phyloP scores from a whole-genome alignment of 2,888 invertebrate species.

The Junonia oenone region DNA sequence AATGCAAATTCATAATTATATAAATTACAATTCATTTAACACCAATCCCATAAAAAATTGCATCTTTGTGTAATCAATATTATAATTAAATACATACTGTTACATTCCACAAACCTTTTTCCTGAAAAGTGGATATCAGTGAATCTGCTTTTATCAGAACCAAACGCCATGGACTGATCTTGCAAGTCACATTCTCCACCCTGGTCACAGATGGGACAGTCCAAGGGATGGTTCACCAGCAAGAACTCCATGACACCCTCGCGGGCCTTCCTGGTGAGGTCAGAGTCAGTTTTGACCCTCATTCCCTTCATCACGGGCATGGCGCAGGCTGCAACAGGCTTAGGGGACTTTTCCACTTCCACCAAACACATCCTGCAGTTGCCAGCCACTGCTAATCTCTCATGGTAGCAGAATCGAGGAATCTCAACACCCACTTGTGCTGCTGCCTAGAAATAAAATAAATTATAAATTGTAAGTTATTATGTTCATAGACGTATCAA shows the following conservation, averaged over 20 bases:
- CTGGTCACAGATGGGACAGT: conserved; percentile 99
- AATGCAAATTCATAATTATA: no score
- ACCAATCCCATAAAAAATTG: no score
- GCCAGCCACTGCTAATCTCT: conserved; percentile 97
- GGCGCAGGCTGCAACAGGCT: conserved; percentile 99
- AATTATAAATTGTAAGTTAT: no score
- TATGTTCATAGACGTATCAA: no score
- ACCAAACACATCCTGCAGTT: conserved; percentile 99
- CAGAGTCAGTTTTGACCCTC: conserved; percentile 98
- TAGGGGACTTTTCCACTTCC: conserved; percentile 98
- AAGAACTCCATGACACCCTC: conserved; percentile 99
- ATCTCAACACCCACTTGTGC: conserved; percentile 97
- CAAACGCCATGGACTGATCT: conserved; percentile 99
- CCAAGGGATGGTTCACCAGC: conserved; percentile 98
- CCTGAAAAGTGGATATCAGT: conserved; percentile 94
- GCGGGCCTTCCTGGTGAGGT: conserved; percentile 87
- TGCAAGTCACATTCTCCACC: conserved; percentile 96
- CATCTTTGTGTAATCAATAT: no score
- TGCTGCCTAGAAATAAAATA: conserved; percentile 85
- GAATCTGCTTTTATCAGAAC: conserved; percentile 95
- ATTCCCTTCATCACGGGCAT: conserved; percentile 99
- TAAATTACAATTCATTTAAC: no score
- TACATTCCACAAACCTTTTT: conserved; percentile 82
- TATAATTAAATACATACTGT: no score
- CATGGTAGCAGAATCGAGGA: conserved; percentile 99